phyloP scores from a whole-genome alignment of 92 coral and sea anemone genomes.

The Palythoa caribaeorum region DNA sequence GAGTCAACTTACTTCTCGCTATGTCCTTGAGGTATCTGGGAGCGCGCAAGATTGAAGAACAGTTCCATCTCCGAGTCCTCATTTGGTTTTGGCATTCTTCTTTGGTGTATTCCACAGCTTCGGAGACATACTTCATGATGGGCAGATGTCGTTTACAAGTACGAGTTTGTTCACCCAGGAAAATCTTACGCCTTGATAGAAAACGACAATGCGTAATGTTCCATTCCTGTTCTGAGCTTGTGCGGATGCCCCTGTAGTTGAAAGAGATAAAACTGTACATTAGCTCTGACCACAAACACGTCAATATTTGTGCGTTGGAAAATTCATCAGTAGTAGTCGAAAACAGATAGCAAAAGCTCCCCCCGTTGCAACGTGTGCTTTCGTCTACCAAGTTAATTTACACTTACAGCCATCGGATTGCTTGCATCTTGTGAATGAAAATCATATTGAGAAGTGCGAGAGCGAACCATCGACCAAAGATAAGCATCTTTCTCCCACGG shows the following conservation, averaged over 20 bases:
- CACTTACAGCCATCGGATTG: slow-evolving; percentile 87
- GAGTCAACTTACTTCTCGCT: slow-evolving; percentile 74
- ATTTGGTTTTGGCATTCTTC: slow-evolving; percentile 76
- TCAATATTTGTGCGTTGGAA: neutral
- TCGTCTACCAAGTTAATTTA: neutral
- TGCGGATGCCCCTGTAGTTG: slow-evolving; percentile 45
- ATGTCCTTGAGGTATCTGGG: slow-evolving; percentile 78
- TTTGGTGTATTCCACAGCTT: slow-evolving; percentile 81
- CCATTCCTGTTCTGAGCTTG: slow-evolving; percentile 66
- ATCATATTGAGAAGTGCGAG: slow-evolving; percentile 7
- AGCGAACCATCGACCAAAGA: neutral
- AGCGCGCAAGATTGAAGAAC: slow-evolving; percentile 71
- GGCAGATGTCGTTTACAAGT: slow-evolving; percentile 72
- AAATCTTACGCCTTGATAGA: slow-evolving; percentile 56
- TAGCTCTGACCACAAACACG: neutral
- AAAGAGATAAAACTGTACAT: slow-evolving; percentile 20
- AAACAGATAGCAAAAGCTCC: neutral
- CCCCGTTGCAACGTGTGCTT: slow-evolving; percentile 20
- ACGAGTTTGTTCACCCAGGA: slow-evolving; percentile 74
- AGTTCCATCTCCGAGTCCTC: slow-evolving; percentile 84
- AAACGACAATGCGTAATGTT: slow-evolving; percentile 63
- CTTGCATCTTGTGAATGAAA: slow-evolving; percentile 56
- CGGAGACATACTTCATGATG: slow-evolving; percentile 86
- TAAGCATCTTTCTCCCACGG: slow-evolving; percentile 27
- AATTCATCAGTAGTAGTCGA: neutral